These are phyloP conservation scores for Nyctibius bracteatus DNA, from an alignment of 2,113 vertebrate genomes.

Conservation along the genomic window DNA sequence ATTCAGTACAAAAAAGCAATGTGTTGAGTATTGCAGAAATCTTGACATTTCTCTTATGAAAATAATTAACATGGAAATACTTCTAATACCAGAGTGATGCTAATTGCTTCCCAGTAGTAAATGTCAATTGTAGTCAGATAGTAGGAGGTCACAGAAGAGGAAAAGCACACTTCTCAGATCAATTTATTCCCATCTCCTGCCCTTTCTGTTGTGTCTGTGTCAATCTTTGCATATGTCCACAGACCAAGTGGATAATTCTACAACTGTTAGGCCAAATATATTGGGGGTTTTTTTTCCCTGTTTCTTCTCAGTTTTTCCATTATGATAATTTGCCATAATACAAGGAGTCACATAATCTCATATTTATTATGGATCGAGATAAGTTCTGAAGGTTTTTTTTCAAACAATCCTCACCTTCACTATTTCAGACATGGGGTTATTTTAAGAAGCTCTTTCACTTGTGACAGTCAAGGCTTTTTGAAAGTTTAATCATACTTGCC, in stretches of 20 bases:
- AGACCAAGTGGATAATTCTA: not conserved
- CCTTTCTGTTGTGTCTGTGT: not conserved
- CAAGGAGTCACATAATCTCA: not conserved
- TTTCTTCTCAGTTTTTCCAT: not conserved
- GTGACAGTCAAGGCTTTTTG: not conserved
- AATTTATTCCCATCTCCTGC: not conserved
- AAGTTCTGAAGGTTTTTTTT: not conserved
- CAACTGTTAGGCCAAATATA: not conserved
- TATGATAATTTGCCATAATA: not conserved
- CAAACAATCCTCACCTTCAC: not conserved
- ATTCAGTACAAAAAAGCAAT: not conserved
- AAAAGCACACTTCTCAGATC: not conserved
- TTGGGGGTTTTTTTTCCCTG: accelerated
- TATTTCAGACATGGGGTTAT: accelerated
- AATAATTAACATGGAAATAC: not conserved
- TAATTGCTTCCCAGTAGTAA: constrained; percentile 16
- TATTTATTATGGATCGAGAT: not conserved
- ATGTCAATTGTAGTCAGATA: not conserved
- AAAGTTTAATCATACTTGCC: not conserved
- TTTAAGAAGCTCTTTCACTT: not conserved
- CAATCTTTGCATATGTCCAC: not conserved
- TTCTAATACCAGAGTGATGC: not conserved
- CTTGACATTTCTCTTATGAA: not conserved
- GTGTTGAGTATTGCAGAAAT: not conserved
- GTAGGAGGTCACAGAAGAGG: not conserved